Evolutionary conservation across 2,888 invertebrate genomes (phyloP).

Genomic region (Spisula subtruncata): DNA sequence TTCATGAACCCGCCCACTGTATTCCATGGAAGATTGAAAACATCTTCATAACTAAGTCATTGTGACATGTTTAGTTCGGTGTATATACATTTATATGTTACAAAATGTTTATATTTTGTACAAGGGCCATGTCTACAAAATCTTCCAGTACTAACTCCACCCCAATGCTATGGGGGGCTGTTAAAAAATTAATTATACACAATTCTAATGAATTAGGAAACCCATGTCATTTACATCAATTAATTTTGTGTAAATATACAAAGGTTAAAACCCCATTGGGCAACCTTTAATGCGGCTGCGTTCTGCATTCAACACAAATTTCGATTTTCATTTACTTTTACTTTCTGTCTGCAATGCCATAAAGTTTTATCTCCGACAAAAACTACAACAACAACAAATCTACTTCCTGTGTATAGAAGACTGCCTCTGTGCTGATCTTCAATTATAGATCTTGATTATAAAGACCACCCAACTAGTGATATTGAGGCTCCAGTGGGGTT

Average conservation of each 20-base stretch:
- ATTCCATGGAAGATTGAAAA: no score
- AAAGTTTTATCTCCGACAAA: neutral
- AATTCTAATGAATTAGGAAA: neutral
- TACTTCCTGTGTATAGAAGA: conserved; percentile 27
- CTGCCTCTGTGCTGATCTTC: conserved; percentile 41
- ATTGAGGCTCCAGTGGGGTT: conserved; percentile 45
- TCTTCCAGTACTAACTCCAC: no score
- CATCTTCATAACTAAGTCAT: no score
- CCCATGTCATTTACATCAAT: neutral
- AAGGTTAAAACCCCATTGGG: neutral
- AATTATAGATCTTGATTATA: conserved; percentile 55
- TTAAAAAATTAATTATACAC: neutral
- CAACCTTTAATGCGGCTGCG: neutral
- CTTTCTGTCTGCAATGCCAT: neutral
- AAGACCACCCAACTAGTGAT: conserved; percentile 61
- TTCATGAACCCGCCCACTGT: no score
- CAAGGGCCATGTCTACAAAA: no score
- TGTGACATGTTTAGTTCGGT: no score
- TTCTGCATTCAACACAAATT: neutral
- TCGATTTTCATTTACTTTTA: conserved; percentile 2
- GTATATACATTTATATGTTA: no score
- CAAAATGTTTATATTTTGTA: no score
- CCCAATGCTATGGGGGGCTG: neutral
- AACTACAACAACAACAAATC: conserved; percentile 8
- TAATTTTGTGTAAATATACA: neutral